Evolutionary conservation across 2,888 invertebrate species (phyloP).

Genomic region (Drosophila hawaiiensis): DNA sequence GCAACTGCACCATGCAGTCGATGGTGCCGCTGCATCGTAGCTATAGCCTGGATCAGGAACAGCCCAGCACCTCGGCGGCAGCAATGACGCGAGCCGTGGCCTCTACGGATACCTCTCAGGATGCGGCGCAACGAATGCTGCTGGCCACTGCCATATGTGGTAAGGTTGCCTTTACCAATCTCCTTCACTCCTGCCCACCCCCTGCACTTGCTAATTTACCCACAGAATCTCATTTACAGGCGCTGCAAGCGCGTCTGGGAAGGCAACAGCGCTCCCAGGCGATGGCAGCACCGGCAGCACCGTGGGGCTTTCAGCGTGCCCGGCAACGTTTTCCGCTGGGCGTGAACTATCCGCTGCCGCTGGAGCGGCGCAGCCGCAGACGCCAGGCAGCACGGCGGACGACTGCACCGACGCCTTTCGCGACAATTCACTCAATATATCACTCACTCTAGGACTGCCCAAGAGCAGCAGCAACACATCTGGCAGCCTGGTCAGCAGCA

Average conservation of each 20-base stretch:
- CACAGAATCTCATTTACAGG: conserved; percentile 85
- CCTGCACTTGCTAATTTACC: conserved; percentile 71
- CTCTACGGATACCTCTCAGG: conserved; percentile 60
- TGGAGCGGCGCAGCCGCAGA: conserved; percentile 75
- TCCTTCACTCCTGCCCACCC: conserved; percentile 4
- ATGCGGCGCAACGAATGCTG: conserved; percentile 72
- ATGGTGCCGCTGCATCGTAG: conserved; percentile 66
- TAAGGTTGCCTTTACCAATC: conserved; percentile 56
- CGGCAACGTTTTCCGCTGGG: conserved; percentile 82
- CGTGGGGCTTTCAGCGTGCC: conserved; percentile 82
- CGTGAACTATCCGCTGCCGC: conserved; percentile 80
- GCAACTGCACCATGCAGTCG: conserved; percentile 74
- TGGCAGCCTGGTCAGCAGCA: conserved; percentile 41
- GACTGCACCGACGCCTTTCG: conserved; percentile 83
- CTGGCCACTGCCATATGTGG: conserved; percentile 83
- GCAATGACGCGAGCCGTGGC: conserved; percentile 73
- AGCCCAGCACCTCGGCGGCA: conserved; percentile 83
- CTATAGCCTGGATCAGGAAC: conserved; percentile 66
- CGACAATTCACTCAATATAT: conserved; percentile 84
- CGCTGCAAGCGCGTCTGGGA: conserved; percentile 82
- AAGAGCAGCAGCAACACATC: conserved; percentile 45
- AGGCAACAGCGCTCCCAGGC: conserved; percentile 59
- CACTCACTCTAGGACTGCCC: conserved; percentile 83
- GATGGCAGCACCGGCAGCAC: conserved; percentile 46
- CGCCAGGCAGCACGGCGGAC: conserved; percentile 77